Evolutionary conservation across 2,113 vertebrate genomes (phyloP).

Genomic region (Alligator mississippiensis): DNA sequence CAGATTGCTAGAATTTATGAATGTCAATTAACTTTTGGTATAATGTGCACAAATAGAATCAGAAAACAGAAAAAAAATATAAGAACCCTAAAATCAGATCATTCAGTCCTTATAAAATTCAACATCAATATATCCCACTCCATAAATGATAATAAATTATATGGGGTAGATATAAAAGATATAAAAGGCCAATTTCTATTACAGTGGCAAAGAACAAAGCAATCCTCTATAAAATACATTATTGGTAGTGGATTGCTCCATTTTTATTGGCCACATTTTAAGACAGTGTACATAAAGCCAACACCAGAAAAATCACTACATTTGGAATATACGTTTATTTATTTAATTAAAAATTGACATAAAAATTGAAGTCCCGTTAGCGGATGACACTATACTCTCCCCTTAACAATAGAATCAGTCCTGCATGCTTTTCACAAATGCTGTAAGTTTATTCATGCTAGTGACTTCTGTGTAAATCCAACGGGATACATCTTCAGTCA

Average conservation of each 20-base stretch:
- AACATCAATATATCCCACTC: background rate
- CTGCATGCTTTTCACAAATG: background rate
- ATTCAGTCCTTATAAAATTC: background rate
- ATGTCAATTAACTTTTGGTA: slow-evolving; percentile 6
- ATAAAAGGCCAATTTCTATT: background rate
- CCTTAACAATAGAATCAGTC: background rate
- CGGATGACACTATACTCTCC: slow-evolving; percentile 22
- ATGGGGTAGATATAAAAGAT: background rate
- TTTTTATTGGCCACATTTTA: slow-evolving; percentile 59
- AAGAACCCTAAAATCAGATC: background rate
- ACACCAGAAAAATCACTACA: slow-evolving; percentile 24
- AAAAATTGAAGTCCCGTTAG: slow-evolving; percentile 33
- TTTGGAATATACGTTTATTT: slow-evolving; percentile 35
- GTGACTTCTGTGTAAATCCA: background rate
- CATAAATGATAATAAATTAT: slow-evolving; percentile 27
- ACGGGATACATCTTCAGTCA: background rate
- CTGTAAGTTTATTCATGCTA: background rate
- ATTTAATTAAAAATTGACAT: slow-evolving; percentile 48
- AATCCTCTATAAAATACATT: slow-evolving; percentile 52
- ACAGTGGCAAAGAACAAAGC: slow-evolving; percentile 30
- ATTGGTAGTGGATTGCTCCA: slow-evolving; percentile 35
- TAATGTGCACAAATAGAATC: background rate
- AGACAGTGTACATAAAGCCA: slow-evolving; percentile 56
- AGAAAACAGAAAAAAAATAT: background rate
- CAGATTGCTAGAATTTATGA: background rate